These are phyloP conservation scores for Tachuris rubrigastra DNA, from an alignment of 2,113 vertebrate species.

Conservation along the genomic window DNA sequence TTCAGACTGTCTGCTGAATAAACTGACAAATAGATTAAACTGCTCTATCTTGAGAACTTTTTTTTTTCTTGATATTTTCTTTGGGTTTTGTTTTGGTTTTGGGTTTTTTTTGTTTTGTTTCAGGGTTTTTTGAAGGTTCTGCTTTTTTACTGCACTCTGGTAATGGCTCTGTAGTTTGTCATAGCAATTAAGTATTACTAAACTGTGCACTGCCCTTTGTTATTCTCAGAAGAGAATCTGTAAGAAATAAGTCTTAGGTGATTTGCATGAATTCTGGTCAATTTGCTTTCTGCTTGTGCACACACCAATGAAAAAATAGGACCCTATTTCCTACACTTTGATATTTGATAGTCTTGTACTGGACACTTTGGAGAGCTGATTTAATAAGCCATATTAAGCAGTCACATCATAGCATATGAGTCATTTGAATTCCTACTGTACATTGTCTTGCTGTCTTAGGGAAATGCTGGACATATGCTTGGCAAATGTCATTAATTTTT, in stretches of 20 bases:
- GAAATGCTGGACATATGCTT: background rate
- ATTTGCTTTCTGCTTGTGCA: background rate
- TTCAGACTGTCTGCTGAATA: background rate
- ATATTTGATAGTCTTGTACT: conserved; percentile 37
- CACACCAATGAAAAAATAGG: background rate
- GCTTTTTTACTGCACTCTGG: background rate
- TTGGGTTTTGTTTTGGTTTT: background rate
- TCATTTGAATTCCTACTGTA: conserved; percentile 33
- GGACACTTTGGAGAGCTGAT: background rate
- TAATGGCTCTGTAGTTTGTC: background rate
- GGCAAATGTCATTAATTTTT: background rate
- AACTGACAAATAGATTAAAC: background rate
- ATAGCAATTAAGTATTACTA: background rate
- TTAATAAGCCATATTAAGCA: conserved; percentile 27
- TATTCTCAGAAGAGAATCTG: background rate
- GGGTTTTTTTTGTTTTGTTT: background rate
- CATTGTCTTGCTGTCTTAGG: conserved; percentile 26
- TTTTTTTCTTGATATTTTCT: background rate
- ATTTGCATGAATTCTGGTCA: background rate
- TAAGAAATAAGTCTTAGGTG: background rate
- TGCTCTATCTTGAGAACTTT: background rate
- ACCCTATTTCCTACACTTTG: conserved; percentile 5
- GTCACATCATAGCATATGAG: background rate
- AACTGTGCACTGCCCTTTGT: background rate
- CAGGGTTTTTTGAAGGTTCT: background rate